Conservation (phyloP, 2,888 invertebrate genomes). For the Liodrosophila aerea region DNA sequence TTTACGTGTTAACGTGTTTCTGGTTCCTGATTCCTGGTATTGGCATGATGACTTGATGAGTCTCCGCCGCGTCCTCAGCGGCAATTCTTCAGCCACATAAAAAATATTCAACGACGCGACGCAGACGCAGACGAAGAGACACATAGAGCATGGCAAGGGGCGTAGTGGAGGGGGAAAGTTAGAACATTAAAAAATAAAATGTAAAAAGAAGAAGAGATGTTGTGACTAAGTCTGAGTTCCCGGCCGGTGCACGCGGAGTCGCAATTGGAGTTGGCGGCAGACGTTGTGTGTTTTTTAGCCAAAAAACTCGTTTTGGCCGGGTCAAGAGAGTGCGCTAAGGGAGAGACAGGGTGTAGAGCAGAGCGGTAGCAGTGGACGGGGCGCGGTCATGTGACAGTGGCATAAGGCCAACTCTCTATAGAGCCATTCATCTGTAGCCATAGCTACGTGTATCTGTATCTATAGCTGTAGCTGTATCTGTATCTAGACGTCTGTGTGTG, state of each 20-base stretch:
- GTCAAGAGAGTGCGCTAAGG: constrained; percentile 16
- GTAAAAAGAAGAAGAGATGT: no score
- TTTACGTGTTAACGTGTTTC: constrained; percentile 58
- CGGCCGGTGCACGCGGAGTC: constrained; percentile 29
- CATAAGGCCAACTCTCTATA: constrained; percentile 42
- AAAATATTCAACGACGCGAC: constrained; percentile 18
- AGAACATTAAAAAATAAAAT: constrained; percentile 41
- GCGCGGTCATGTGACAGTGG: constrained; percentile 63
- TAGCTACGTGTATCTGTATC: constrained; percentile 15
- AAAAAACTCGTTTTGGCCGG: constrained; percentile 63
- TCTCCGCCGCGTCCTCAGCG: neutral
- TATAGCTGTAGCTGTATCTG: constrained; percentile 12
- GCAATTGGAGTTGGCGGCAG: constrained; percentile 48
- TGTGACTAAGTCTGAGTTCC: constrained; percentile 47
- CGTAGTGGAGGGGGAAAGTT: constrained; percentile 22
- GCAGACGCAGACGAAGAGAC: neutral
- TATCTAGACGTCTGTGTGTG: constrained; percentile 32
- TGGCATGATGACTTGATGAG: constrained; percentile 36
- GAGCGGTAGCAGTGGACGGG: constrained; percentile 32
- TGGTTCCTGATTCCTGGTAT: constrained; percentile 58
- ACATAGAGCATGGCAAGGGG: neutral
- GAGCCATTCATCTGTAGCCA: constrained; percentile 40
- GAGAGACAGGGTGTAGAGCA: neutral
- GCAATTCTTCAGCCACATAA: no score
- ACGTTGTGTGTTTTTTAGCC: constrained; percentile 53